Conservation (phyloP, 2,113 vertebrate species). For the Channa argus region DNA sequence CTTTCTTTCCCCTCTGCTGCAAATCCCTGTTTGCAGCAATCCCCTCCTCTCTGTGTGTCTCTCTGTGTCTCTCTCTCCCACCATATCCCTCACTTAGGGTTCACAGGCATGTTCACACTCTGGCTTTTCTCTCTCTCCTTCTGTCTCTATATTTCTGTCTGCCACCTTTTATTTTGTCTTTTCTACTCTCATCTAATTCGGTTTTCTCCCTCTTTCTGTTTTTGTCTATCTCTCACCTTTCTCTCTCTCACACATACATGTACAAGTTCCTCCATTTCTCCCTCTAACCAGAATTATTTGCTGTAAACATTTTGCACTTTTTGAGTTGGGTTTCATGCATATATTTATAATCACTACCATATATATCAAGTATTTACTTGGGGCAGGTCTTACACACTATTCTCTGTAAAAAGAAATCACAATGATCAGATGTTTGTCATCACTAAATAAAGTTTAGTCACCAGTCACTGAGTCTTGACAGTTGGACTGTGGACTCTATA, state of each 20-base stretch:
- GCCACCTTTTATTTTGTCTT: not conserved
- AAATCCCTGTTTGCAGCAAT: conserved; percentile 80
- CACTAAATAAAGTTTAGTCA: not conserved
- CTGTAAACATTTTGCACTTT: not conserved
- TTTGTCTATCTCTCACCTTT: not conserved
- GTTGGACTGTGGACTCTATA: conserved; percentile 32
- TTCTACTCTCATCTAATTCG: not conserved
- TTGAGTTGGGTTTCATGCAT: too few relatives aligned
- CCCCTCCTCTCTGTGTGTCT: conserved; percentile 60
- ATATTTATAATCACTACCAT: not conserved
- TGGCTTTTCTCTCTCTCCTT: conserved; percentile 24
- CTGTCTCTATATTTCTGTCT: not conserved
- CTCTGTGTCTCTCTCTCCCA: conserved; percentile 22
- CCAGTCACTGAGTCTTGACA: not conserved
- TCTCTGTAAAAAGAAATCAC: not conserved
- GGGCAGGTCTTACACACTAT: not conserved
- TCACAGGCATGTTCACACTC: conserved; percentile 71
- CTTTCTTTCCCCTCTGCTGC: conserved; percentile 74
- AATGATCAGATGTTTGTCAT: not conserved
- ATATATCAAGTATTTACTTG: not conserved
- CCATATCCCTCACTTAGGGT: conserved; percentile 55
- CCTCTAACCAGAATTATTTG: not conserved
- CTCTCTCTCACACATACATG: conserved; percentile 2
- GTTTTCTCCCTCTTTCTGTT: not conserved
- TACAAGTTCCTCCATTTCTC: not conserved